phyloP scores from a whole-genome alignment of 2,888 invertebrate genomes.

The Apodemia mormo region DNA sequence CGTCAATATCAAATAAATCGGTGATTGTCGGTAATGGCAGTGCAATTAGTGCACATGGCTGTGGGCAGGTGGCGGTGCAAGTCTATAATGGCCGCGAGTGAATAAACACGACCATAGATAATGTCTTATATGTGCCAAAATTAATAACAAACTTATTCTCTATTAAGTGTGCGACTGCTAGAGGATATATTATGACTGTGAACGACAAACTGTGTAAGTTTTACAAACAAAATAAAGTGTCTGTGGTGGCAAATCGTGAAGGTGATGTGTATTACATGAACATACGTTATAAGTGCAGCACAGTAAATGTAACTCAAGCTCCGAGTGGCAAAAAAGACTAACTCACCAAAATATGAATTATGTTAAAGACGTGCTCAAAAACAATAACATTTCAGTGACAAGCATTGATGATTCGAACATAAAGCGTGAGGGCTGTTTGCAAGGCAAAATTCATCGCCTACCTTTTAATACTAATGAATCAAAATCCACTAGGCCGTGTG shows the following conservation, averaged over 20 bases:
- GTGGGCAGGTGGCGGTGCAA: no score
- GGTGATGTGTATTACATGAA: slow-evolving; percentile 25
- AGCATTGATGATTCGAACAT: neutral
- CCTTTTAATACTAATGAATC: slow-evolving; percentile 34
- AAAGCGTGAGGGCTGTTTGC: neutral
- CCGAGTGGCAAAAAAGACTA: no score
- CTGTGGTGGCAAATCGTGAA: slow-evolving; percentile 23
- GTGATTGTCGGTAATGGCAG: no score
- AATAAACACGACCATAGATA: no score
- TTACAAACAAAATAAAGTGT: slow-evolving; percentile 22
- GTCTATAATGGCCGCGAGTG: no score
- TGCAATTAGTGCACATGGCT: no score
- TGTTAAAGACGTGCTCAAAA: no score
- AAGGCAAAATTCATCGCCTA: slow-evolving; percentile 26
- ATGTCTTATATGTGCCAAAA: no score
- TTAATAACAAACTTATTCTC: slow-evolving; percentile 32
- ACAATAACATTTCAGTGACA: no score
- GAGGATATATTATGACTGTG: neutral
- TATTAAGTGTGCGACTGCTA: slow-evolving; percentile 82
- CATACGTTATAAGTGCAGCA: slow-evolving; percentile 12
- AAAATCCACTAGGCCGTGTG: slow-evolving; percentile 31
- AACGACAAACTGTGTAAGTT: neutral
- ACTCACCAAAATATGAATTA: no score
- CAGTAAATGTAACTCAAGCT: no score
- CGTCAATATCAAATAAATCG: no score